Base-by-base conservation (phyloP, 2,797 vertebrate genomes). In the Falco peregrinus region DNA sequence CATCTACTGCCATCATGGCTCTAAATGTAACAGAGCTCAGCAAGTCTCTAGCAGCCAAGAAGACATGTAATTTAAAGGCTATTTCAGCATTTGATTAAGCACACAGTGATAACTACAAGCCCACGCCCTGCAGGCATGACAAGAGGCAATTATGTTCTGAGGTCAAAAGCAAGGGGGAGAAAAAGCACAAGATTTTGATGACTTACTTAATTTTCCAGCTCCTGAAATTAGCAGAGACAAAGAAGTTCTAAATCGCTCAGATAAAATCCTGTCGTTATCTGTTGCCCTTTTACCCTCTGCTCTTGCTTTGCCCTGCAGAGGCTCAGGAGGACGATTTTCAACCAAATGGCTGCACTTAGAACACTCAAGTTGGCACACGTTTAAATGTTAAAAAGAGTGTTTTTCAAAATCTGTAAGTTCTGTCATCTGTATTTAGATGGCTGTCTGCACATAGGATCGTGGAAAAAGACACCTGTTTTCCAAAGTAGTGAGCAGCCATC, bases 1-100 rank as follows among this genome's bases (percentile, higher is more conserved):
- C 78, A 95, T 95, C 95, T 94, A 91, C 84, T 97, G 83, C 76
- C 74, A 84, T 91, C 74, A 51, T 90, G 63, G 57, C 84, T 97
- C 57, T 86, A 80, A 93, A 73, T 60, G 95, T 50, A 96, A 75
- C 57, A 31, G 87, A 96, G 96, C 94, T 96, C 92, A 97, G 83
- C 83, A 95, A 95, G 71, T 93, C 59, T 90, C 61, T 73, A 95
- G 95, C 75, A 95, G 88, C 39, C 77, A 93, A 92, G 76, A 93
- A 61, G 93, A 84, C n/a, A 65, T 53, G 19, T 94, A 94, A 97
- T 96, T 96, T 96, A 95, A 96, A 93, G 95, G 89, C 87, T 95
- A 89, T 93, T 95, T 97, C 83, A 90, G 70, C 59, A 90, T 95
- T 97, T 97, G 97, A 94, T 97, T 95, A 97, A 97, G 48, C 91